A percentile compares a stretch with the other conserved stretches of the same genome.
Conservation (phyloP, 1,140 invertebrate species). For the Heliothis virescens region DNA sequence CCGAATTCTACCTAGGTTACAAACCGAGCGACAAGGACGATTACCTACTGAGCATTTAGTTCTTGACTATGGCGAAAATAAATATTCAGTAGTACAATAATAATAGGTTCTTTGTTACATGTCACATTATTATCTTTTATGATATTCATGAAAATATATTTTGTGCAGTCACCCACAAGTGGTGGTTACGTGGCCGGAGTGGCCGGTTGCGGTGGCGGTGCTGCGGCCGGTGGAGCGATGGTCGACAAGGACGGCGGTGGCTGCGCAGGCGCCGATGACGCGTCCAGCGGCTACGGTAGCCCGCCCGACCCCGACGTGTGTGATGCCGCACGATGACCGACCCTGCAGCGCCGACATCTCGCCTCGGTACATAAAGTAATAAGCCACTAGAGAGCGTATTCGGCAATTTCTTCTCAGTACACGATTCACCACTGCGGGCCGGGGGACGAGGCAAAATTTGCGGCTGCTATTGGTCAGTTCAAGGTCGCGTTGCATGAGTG, state of each 20-base stretch:
- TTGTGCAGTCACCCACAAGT: constrained; percentile 74
- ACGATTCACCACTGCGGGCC: too few relatives aligned
- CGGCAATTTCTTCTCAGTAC: too few relatives aligned
- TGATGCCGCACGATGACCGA: constrained; percentile 86
- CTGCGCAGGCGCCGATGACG: constrained; percentile 86
- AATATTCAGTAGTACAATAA: too few relatives aligned
- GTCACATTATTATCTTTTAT: not conserved
- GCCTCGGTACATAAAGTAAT: constrained; percentile 80
- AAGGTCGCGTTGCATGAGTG: too few relatives aligned
- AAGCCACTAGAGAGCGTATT: too few relatives aligned
- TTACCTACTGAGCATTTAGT: not conserved
- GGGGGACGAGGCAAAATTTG: too few relatives aligned
- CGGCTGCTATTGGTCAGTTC: too few relatives aligned
- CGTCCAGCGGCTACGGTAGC: constrained; percentile 88
- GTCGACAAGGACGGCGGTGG: constrained; percentile 84
- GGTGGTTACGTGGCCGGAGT: constrained; percentile 71
- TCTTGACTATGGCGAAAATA: too few relatives aligned
- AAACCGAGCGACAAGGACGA: too few relatives aligned
- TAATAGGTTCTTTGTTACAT: too few relatives aligned
- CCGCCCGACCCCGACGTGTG: constrained; percentile 88
- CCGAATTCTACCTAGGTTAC: too few relatives aligned
- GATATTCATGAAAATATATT: not conserved
- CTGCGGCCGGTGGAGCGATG: constrained; percentile 67
- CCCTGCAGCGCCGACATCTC: constrained; percentile 77
- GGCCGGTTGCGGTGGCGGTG: constrained; percentile 78